Evolutionary conservation across 2,888 invertebrate species (phyloP).

Genomic region (Parnassius smintheus): DNA sequence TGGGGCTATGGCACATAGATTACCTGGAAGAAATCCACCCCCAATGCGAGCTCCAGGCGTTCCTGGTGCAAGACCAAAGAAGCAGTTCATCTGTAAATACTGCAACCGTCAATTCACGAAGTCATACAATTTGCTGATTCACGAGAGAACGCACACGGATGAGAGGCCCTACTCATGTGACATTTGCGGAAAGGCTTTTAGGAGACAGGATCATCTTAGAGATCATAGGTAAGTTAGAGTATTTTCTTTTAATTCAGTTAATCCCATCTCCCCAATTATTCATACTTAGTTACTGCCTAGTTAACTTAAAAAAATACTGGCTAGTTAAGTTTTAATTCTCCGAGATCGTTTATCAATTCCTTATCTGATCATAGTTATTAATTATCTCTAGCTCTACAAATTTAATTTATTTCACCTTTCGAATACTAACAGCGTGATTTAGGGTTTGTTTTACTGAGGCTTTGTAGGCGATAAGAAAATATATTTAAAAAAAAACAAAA

Average conservation of each 20-base stretch:
- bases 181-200: slow-evolving; percentile 97
- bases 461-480: slow-evolving; percentile 72
- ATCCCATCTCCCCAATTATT: too few species aligned
- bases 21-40: slow-evolving; percentile 77
- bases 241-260: not conserved
- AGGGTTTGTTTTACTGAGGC: slow-evolving; percentile 62
- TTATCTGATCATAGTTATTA: slow-evolving; percentile 16
- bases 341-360: not conserved
- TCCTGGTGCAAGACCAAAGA: slow-evolving; percentile 84
- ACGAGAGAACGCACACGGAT: slow-evolving; percentile 98
- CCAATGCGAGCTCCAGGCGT: slow-evolving; percentile 79
- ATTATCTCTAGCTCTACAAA: slow-evolving; percentile 46
- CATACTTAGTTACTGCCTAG: too few species aligned
- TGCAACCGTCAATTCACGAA: slow-evolving; percentile 99
- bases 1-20: slow-evolving; percentile 71
- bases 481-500: slow-evolving; percentile 63
- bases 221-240: slow-evolving; percentile 87
- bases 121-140: slow-evolving; percentile 98
- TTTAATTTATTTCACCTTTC: slow-evolving; percentile 59
- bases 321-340: too few species aligned
- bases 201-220: slow-evolving; percentile 95
- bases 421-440: slow-evolving; percentile 70
- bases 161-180: slow-evolving; percentile 98
- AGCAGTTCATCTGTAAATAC: slow-evolving; percentile 98
- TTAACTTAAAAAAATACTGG: too few species aligned